Conservation (phyloP, 1,140 invertebrate species). For the Pogonognathellus flavescens region DNA sequence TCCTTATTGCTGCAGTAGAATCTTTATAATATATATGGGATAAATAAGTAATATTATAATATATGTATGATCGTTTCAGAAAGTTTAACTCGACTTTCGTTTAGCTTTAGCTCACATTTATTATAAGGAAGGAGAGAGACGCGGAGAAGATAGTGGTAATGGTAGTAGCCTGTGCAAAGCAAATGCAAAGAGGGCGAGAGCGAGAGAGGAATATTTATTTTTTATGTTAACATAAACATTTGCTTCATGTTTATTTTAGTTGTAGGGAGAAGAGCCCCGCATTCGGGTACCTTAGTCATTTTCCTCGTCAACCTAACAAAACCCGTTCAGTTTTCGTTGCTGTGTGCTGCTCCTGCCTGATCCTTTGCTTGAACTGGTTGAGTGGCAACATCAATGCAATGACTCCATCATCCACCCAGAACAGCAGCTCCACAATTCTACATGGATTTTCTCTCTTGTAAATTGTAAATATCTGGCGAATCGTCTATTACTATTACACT, state of each 20-base stretch:
- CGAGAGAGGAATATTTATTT: slow-evolving; percentile 65
- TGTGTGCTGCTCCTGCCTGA: neutral
- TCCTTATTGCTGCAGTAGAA: neutral
- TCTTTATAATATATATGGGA: neutral
- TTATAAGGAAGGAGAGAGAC: neutral
- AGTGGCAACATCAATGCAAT: too few species aligned
- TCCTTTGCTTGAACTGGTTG: neutral
- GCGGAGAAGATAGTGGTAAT: neutral
- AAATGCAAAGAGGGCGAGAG: slow-evolving; percentile 62
- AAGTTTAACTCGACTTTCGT: slow-evolving; percentile 3
- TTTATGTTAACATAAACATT: slow-evolving; percentile 67
- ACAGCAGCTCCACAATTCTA: too few species aligned
- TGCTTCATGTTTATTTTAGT: slow-evolving; percentile 67
- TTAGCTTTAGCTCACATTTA: slow-evolving; percentile 28
- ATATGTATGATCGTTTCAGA: slow-evolving; percentile 46
- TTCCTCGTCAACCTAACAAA: slow-evolving; percentile 36
- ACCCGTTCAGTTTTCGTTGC: slow-evolving; percentile 8
- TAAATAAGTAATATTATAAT: slow-evolving; percentile 4
- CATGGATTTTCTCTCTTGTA: too few species aligned
- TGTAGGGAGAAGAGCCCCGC: slow-evolving; percentile 55
- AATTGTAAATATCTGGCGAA: too few species aligned
- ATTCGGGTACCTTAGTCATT: slow-evolving; percentile 52
- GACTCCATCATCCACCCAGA: too few species aligned
- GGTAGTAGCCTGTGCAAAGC: neutral
- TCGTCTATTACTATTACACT: too few species aligned